Evolutionary conservation across 2,797 vertebrate genomes (phyloP).

Genomic region (Tokudaia muenninki): DNA sequence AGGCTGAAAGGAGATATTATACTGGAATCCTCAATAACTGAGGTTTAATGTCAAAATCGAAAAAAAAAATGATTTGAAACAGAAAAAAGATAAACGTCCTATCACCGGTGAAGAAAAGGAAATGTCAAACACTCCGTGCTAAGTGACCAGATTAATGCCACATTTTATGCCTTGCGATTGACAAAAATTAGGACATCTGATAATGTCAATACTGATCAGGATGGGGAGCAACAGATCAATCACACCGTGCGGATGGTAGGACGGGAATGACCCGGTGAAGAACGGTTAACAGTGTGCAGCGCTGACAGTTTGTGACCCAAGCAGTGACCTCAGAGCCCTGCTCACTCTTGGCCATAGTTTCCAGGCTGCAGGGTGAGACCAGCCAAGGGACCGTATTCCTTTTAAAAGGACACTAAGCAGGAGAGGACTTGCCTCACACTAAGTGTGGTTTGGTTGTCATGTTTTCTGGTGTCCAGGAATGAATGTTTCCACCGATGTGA

Average conservation of each 20-base stretch:
- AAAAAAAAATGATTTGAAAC: slow-evolving; percentile 32
- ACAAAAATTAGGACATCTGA: neutral
- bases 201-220: neutral
- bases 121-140: neutral
- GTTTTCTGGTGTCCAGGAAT: neutral
- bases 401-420: neutral
- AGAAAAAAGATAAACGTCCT: too few relatives aligned
- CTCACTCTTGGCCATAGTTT: neutral
- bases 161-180: neutral
- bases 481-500: neutral
- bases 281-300: neutral
- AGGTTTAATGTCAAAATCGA: neutral
- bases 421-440: neutral
- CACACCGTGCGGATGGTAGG: neutral
- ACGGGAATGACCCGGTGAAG: neutral
- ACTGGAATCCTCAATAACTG: neutral
- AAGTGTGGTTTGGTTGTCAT: neutral
- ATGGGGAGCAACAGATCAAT: neutral
- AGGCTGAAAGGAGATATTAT: neutral
- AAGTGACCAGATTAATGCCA: neutral
- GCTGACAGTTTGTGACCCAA: neutral
- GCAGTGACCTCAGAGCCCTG: too few relatives aligned
- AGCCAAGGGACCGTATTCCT: neutral
- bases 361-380: neutral
- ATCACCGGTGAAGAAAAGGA: neutral